Base-by-base conservation (phyloP, 2,113 vertebrate genomes). In the Brachyhypopomus gauderio region DNA sequence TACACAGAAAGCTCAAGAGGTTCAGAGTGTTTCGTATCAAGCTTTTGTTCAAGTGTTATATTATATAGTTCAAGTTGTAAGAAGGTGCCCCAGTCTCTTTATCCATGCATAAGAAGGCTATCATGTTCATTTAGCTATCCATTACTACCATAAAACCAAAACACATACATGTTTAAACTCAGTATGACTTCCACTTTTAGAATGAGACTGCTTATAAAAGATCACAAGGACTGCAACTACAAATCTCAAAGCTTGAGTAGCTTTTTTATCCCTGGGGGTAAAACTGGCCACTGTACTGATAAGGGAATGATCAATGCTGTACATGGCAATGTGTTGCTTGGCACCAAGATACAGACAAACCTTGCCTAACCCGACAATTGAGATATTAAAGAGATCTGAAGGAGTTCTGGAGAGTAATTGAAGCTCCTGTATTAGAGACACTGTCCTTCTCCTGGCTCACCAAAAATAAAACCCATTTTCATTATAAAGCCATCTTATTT, bases 381-480 rank as follows among this genome's bases (percentile, higher is more conserved):
- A 60, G 55, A 48, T 70, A 64, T 77, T 77, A 59, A 59, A 82
- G 72, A 72, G 80, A 66, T 58, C 74, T 48, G 55, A 55, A 69
- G 71, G 66, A 62, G 64, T 55, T 48, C 66, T 69, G 67, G 79
- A 69, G 23, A 59, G 63, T 59, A 19, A 45, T 75, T 70, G 85
- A 66, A 58, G 36, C 30, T 5, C 25, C 25, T 72, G 36, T 30
- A 19, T 67, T 56, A 78, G 72, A 45, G 74, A 75, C 72, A 58
- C 75, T 75, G 38, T 60, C 79, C 80, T 78, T 85, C 71, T 78
- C 84, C 63, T 52, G 79, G 38, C 8, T 27, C 25, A 80, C 81
- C 78, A 81, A 85, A 85, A 83, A 82, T 85, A 83, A 78, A 73
- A 71, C 66, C 45, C 34, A 71, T 72, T 69, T 80, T 76, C 30